Evolutionary conservation across 2,113 vertebrate genomes (phyloP), one percentile per base, ranked within the genome.

Genomic region (Pandion haliaetus): DNA sequence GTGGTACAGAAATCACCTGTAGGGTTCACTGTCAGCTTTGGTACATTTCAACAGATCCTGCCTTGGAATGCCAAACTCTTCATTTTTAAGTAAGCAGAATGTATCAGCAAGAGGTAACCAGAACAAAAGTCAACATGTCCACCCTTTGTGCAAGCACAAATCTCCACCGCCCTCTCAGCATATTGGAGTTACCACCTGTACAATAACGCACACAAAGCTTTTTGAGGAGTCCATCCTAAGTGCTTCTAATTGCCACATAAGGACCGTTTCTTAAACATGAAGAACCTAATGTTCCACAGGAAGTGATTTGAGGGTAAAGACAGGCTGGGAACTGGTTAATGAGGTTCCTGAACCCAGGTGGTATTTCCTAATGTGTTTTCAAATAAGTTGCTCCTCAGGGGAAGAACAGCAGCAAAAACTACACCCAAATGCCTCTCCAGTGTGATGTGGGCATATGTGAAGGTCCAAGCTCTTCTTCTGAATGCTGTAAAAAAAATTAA

Each of bases 381-480:
- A 52, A 47, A 98, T 49, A 50, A 98, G 96, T 54, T 98, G 97
- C 9, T 98, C 97, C 87, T 98, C 98, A 2, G 96, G 93, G 23
- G 96, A 98, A 13, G 98, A 98, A 92, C 83, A 98, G 16, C 92
- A 94, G 66, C 98, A 99, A 89, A 97, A 97, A 29, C 94, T 95
- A 95, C 96, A 98, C 24, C 95, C 94, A 88, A 98, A 98, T 19
- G 82, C 95, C 86, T 98, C 98, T 3, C 96, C 96, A 2, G 98
- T 97, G 95, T 98, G 98, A 78, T 98, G 98, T 6, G 97, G 95
- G 20, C 59, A 40, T 21, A 83, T 59, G 23, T 97, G 98, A 28
- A 98, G 97, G 79, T 98, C 98, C 96, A 99, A 84, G 88, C 98
- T 98, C 95, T 98, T 98, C 97, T 99, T 99, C 93, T 98, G 98